Conservation (phyloP, 2,113 vertebrate species). For the Aldabrachelys gigantea region DNA sequence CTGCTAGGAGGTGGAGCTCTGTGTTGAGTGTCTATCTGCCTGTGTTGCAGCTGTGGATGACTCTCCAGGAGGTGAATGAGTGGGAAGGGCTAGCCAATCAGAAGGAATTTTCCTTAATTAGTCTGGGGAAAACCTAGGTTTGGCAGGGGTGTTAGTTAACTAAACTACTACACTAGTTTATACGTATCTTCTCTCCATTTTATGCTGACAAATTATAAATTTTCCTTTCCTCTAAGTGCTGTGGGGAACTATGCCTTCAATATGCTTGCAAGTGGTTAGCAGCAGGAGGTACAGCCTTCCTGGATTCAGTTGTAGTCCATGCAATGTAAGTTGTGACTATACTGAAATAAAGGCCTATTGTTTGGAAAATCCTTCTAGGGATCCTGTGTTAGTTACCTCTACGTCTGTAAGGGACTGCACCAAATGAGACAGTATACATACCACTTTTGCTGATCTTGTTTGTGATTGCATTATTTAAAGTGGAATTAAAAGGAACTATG, state of each 20-base stretch:
- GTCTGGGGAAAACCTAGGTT: background rate
- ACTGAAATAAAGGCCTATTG: background rate
- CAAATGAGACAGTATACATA: background rate
- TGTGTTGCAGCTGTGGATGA: background rate
- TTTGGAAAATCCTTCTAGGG: background rate
- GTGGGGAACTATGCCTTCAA: background rate
- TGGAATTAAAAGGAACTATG: background rate
- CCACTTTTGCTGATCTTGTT: background rate
- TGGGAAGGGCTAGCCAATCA: background rate
- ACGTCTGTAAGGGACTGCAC: background rate
- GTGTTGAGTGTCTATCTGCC: background rate
- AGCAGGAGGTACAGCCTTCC: background rate
- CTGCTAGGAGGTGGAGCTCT: background rate
- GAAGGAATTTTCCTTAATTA: background rate
- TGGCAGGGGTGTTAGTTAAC: background rate
- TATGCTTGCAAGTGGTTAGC: background rate
- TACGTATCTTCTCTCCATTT: background rate
- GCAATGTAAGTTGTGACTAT: background rate
- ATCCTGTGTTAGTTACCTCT: background rate
- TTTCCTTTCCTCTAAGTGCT: background rate
- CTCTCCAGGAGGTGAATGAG: background rate
- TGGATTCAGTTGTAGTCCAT: background rate
- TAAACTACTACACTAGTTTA: background rate
- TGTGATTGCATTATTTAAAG: background rate
- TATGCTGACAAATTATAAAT: background rate